These are phyloP conservation scores for Saccostrea cuccullata DNA, from an alignment of 1,140 invertebrate species.

Conservation along the genomic window DNA sequence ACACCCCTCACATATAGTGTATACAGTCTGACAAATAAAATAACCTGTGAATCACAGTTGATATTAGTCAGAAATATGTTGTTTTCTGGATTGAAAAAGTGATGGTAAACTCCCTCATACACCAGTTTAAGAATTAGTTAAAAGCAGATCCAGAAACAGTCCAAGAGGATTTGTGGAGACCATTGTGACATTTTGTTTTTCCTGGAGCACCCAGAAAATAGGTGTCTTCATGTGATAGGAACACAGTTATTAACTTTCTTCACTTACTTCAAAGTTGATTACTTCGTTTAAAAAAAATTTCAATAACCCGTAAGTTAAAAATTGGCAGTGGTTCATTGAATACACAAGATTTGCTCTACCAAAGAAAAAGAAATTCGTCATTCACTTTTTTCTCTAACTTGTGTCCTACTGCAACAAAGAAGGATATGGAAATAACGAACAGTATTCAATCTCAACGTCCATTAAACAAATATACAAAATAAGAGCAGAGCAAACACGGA, in stretches of 20 bases:
- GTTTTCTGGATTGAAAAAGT: not conserved
- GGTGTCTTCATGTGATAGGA: no score
- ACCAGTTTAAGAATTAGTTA: not conserved
- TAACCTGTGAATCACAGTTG: not conserved
- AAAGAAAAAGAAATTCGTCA: no score
- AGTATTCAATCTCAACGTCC: no score
- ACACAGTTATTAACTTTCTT: not conserved
- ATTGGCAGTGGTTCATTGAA: no score
- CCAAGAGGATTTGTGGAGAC: not conserved
- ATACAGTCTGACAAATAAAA: no score
- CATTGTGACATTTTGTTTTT: not conserved
- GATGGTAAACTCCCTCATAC: not conserved
- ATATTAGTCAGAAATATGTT: constrained; percentile 10
- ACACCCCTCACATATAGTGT: no score
- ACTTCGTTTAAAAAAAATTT: not conserved
- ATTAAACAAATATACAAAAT: no score
- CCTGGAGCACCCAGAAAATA: no score
- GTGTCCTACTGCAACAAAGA: constrained; percentile 1
- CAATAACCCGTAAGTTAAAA: not conserved
- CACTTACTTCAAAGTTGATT: not conserved
- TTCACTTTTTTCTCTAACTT: not conserved
- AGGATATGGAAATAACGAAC: no score
- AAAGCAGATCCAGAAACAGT: not conserved
- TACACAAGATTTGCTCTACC: no score
- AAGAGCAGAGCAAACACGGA: no score